Percentiles rank a stretch among this genome's conserved stretches.
These are phyloP conservation scores for Nymphicus hollandicus DNA, from an alignment of 2,113 vertebrate species.

Conservation along the genomic window DNA sequence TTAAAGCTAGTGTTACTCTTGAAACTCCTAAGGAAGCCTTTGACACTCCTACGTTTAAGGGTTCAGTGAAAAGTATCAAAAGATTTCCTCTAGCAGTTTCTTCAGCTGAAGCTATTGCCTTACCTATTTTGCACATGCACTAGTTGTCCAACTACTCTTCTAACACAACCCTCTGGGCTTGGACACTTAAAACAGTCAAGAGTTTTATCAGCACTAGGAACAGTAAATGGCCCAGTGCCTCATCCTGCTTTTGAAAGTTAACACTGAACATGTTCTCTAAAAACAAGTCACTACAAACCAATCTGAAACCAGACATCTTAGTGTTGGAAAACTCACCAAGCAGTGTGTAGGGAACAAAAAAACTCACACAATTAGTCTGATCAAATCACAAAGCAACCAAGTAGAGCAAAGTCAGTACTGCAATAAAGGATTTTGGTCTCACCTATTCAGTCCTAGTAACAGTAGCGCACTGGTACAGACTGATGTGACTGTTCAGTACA, in stretches of 20 bases:
- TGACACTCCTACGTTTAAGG: too few species aligned
- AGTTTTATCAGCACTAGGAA: not conserved
- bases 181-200: not conserved
- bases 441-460: not conserved
- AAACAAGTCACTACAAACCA: not conserved
- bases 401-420: fast-evolving
- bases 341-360: fast-evolving
- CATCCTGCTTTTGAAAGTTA: not conserved
- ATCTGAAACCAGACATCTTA: not conserved
- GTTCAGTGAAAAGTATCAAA: not conserved
- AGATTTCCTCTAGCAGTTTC: not conserved
- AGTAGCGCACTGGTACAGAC: not conserved
- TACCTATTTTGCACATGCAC: not conserved
- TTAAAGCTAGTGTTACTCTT: not conserved
- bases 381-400: fast-evolving
- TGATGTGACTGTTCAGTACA: not conserved
- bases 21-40: not conserved
- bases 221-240: fast-evolving
- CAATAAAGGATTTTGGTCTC: fast-evolving
- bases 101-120: not conserved
- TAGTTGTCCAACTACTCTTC: too few species aligned
- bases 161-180: not conserved
- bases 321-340: not conserved
- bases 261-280: not conserved
- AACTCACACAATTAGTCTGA: not conserved